Conservation (phyloP, 2,888 invertebrate genomes). For the Tenthredo notha region DNA sequence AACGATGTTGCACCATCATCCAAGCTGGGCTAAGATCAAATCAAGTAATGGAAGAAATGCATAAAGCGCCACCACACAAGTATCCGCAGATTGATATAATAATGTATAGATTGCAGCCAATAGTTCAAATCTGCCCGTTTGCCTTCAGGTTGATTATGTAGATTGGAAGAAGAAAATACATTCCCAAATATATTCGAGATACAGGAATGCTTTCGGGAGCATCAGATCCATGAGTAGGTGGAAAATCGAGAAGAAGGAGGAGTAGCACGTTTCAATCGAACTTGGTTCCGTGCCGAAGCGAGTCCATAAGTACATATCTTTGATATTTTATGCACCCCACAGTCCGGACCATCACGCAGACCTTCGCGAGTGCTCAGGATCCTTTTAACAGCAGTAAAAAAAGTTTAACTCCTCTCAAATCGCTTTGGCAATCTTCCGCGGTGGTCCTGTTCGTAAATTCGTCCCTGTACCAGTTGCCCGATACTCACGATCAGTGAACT, state of each 20-base stretch:
- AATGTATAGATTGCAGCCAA: constrained; percentile 39
- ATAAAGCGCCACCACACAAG: constrained; percentile 30
- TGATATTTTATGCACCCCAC: constrained; percentile 51
- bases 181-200: constrained; percentile 36
- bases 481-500: constrained; percentile 27
- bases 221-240: constrained; percentile 26
- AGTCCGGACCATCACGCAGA: constrained; percentile 33
- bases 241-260: constrained; percentile 40
- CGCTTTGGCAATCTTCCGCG: constrained; percentile 29
- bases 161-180: constrained; percentile 39
- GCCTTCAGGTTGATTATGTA: constrained; percentile 36
- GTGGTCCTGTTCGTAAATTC: constrained; percentile 28
- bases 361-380: constrained; percentile 20
- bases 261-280: constrained; percentile 35
- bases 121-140: constrained; percentile 11
- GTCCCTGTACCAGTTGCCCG: constrained; percentile 21
- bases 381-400: constrained; percentile 41
- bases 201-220: constrained; percentile 11
- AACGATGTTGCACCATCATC: constrained; percentile 38
- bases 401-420: constrained; percentile 35
- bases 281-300: constrained; percentile 19
- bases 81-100: constrained; percentile 10
- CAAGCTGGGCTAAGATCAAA: constrained; percentile 29
- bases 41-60: constrained; percentile 52
- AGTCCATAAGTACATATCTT: constrained; percentile 41